Base-by-base conservation (phyloP, 1,140 invertebrate genomes). In the Patella vulgata region DNA sequence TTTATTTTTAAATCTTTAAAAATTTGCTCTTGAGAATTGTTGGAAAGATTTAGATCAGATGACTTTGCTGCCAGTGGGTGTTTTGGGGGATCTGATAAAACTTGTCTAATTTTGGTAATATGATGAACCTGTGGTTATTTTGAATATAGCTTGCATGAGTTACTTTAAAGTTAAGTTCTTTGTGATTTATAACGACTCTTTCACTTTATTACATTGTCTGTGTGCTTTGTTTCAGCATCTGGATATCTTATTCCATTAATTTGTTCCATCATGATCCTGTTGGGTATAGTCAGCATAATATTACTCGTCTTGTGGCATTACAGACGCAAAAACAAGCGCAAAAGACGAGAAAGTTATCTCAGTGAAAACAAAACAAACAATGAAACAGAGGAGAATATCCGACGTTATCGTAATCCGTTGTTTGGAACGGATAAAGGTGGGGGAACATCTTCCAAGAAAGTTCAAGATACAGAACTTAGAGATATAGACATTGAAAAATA, bases 381-480 rank as follows among this genome's bases (percentile, higher is more conserved):
- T 78, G 94, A 94, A 80, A 93, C 95, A 77, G 92, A 95, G 81
- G 94, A 95, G 73, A 84, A 94, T 25, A 87, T 92, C 39, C 89
- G 87, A 11, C 82, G 80, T 50, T 68, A 70, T 47, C 68, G 78
- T 33, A 84, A 85, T 63, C 77, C 81, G 14, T 63, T 83, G 33
- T 75, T 75, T 60, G 69, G 64, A 11, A 64, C 62, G 0, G 65
- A 63, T 46, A 70, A 75, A 40, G 23, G 51, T 33, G 11, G 59
- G 60, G 51, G 58, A n/a, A 51, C 60, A 14, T 52, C 39, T 14
- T 50, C 67, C 1, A 63, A 66, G 21, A 70, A 65, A 44, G 48
- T 39, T 48, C 50, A 62, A 14, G 74, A 74, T 2, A 70, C 78
- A 42, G 79, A 81, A 46, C 61, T 79, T 50, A 48, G 63, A 23